phyloP scores from a whole-genome alignment of 1,140 invertebrate species.

The Drosophila gunungcola region DNA sequence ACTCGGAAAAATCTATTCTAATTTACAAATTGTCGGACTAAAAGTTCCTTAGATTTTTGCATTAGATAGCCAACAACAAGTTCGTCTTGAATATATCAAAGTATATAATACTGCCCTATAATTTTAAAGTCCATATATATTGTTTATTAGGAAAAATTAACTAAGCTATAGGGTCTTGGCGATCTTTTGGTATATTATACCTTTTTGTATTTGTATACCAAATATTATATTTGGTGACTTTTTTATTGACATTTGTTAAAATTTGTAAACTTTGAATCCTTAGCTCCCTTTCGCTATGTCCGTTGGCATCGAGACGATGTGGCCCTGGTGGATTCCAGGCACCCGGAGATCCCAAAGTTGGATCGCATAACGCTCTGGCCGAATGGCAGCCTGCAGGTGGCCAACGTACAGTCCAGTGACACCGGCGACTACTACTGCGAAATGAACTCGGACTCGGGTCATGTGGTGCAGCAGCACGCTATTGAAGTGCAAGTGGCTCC shows the following conservation, averaged over 20 bases:
- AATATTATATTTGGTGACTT: no score
- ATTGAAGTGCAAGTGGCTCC: constrained; percentile 91
- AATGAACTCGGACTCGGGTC: constrained; percentile 85
- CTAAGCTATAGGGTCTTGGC: no score
- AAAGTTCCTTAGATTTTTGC: no score
- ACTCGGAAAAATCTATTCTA: no score
- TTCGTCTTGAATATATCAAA: no score
- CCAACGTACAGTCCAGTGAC: constrained; percentile 87
- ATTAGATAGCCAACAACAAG: no score
- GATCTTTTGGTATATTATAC: no score
- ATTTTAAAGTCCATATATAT: no score
- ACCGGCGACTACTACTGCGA: constrained; percentile 91
- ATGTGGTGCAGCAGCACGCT: constrained; percentile 88
- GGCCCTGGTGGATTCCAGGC: constrained; percentile 88
- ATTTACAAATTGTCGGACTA: no score
- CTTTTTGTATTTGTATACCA: no score
- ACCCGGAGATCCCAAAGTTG: constrained; percentile 85
- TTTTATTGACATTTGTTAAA: not conserved
- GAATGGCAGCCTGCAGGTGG: constrained; percentile 90
- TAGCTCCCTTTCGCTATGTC: constrained; percentile 81
- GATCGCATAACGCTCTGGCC: constrained; percentile 87
- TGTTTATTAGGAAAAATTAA: no score
- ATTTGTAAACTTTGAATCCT: not conserved
- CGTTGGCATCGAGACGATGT: constrained; percentile 88
- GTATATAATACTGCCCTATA: no score